Conservation (phyloP, 1,140 invertebrate species). For the Lucilia cuprina region DNA sequence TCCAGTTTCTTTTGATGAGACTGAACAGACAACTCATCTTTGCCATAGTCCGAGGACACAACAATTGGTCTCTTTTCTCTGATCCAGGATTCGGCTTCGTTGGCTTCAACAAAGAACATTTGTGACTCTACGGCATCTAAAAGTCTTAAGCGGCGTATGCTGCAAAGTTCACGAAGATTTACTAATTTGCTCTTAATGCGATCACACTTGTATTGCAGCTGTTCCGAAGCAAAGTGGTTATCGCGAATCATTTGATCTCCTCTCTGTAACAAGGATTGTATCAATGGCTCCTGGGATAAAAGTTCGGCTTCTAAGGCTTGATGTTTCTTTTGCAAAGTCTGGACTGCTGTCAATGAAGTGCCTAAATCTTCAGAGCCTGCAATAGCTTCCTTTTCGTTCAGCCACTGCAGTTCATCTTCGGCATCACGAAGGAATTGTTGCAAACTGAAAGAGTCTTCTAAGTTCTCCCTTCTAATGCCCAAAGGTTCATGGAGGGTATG, state of each 20-base stretch:
- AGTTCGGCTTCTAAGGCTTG: constrained; percentile 85
- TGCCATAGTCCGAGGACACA: constrained; percentile 78
- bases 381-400: constrained; percentile 84
- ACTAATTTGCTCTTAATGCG: constrained; percentile 70
- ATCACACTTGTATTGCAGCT: constrained; percentile 67
- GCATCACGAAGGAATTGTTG: constrained; percentile 87
- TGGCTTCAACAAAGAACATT: constrained; percentile 86
- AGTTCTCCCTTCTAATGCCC: constrained; percentile 86
- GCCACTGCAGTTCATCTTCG: constrained; percentile 86
- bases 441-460: constrained; percentile 84
- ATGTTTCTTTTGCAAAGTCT: constrained; percentile 97
- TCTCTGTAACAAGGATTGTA: constrained; percentile 73
- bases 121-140: constrained; percentile 86
- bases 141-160: constrained; percentile 73
- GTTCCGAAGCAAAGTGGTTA: constrained; percentile 80
- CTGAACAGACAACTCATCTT: constrained; percentile 87
- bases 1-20: constrained; percentile 82
- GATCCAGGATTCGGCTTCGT: constrained; percentile 88
- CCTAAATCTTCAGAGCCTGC: constrained; percentile 81
- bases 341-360: constrained; percentile 82
- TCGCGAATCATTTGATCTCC: constrained; percentile 82
- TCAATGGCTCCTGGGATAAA: constrained; percentile 79
- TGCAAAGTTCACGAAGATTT: constrained; percentile 74
- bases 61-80: constrained; percentile 81
- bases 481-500: constrained; percentile 86